phyloP scores from a whole-genome alignment of 1,140 invertebrate species.

The Apis dorsata region DNA sequence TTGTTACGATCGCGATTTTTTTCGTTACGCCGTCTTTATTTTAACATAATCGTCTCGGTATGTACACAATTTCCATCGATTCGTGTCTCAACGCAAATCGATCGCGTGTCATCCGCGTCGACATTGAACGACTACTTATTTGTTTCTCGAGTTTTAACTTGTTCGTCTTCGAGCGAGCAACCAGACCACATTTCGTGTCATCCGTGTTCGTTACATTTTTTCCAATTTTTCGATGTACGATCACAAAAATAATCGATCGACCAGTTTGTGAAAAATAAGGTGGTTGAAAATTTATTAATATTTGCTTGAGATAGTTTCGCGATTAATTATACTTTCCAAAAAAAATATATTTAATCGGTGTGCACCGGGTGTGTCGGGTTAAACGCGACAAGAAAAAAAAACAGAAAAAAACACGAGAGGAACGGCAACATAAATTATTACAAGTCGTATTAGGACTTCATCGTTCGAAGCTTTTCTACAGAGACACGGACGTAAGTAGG shows the following conservation, averaged over 20 bases:
- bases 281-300: too few species aligned
- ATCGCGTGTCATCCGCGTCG: constrained; percentile 35
- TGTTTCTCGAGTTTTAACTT: constrained; percentile 1
- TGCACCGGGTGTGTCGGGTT: too few species aligned
- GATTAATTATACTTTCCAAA: too few species aligned
- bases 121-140: constrained; percentile 18
- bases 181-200: background rate
- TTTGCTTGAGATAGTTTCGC: too few species aligned
- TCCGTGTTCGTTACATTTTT: background rate
- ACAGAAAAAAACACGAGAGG: too few species aligned
- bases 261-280: too few species aligned
- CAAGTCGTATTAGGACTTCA: background rate
- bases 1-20: background rate
- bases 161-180: constrained; percentile 17
- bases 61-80: constrained; percentile 28
- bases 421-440: constrained; percentile 25
- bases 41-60: constrained; percentile 28
- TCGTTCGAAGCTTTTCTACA: background rate
- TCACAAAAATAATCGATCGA: too few species aligned
- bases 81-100: constrained; percentile 38
- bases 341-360: too few species aligned
- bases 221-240: too few species aligned
- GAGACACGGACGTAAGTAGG: constrained; percentile 20
- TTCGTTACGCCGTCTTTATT: background rate
- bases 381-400: too few species aligned